Evolutionary conservation across 1,140 invertebrate genomes (phyloP).

Genomic region (Drosophila oshimai): DNA sequence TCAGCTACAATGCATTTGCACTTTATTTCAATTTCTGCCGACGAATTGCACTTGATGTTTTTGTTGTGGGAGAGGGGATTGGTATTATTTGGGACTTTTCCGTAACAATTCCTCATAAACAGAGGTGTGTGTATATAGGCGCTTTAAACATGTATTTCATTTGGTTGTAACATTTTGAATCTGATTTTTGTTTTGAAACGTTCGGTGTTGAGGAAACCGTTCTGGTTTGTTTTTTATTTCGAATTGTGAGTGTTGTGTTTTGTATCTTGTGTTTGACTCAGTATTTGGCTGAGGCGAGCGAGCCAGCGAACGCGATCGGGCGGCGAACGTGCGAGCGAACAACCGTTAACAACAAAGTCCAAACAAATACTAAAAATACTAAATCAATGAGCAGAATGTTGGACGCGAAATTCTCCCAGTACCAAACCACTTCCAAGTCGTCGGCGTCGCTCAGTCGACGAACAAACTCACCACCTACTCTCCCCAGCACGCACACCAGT

Average conservation of each 20-base stretch:
- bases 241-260: conserved; percentile 9
- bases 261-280: conserved; percentile 33
- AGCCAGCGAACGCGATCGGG: conserved; percentile 53
- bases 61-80: conserved; percentile 5
- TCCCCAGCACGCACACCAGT: neutral
- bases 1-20: conserved; percentile 75
- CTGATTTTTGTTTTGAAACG: neutral
- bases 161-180: conserved; percentile 30
- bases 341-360: conserved; percentile 78
- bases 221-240: conserved; percentile 31
- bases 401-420: conserved; percentile 27
- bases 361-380: conserved; percentile 82
- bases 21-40: conserved; percentile 50
- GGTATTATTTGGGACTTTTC: conserved; percentile 10
- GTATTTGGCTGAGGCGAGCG: conserved; percentile 33
- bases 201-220: conserved; percentile 42
- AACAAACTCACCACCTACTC: conserved; percentile 50
- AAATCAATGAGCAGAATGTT: conserved; percentile 50
- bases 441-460: conserved; percentile 29
- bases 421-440: conserved; percentile 7
- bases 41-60: conserved; percentile 73
- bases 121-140: conserved; percentile 15
- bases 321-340: conserved; percentile 38
- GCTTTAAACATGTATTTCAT: conserved; percentile 14
- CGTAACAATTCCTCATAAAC: conserved; percentile 57